Evolutionary conservation across 2,113 vertebrate genomes (phyloP), one percentile per base, ranked within the genome.

Genomic region (Anarrhichthys ocellatus): DNA sequence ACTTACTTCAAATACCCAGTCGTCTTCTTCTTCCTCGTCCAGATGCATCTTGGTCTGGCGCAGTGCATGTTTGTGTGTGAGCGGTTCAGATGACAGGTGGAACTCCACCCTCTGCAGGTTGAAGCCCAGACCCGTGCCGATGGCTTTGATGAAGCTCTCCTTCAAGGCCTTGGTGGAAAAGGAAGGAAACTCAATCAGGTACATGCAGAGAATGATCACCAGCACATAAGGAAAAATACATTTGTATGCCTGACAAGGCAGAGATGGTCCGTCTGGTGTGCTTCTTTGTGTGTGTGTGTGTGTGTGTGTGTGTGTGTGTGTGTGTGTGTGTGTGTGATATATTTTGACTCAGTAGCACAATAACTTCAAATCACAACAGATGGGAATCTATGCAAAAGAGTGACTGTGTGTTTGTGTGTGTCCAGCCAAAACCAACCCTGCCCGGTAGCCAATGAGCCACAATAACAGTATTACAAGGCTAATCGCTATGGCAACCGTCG

Each of bases 81-180:
- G 92, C 6, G 93, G 90, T 81, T 96, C 91, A 1, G 97, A 93
- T 0, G 96, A 93, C 27, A 97, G 94, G 89, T 96, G 94, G 92
- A 99, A 99, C 93, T 98, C 97, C 89, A 94, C 95, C 83, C 98
- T 95, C 78, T 98, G 98, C 76, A 99, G 96, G 82, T 97, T 95
- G 90, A 99, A 99, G 80, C 96, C 96, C 78, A 99, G 93, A 78
- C 98, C 98, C 10, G 97, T 95, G 79, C 98, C 98, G 62, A 98
- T 89, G 56, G 98, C 98, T 90, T 99, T 99, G 90, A 99, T 97
- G 90, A 97, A 99, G 93, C 98, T 99, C 94, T 99, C 98, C 82
- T 99, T 99, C 81, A 99, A 87, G 27, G 98, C 94, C 98, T 99
- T 87, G 29, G 86, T 56, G 24, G 81, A 54, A 56, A 46, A 82